Evolutionary conservation across 2,113 vertebrate genomes (phyloP), one percentile per base, ranked within the genome.

Genomic region (Rhinopithecus roxellana): DNA sequence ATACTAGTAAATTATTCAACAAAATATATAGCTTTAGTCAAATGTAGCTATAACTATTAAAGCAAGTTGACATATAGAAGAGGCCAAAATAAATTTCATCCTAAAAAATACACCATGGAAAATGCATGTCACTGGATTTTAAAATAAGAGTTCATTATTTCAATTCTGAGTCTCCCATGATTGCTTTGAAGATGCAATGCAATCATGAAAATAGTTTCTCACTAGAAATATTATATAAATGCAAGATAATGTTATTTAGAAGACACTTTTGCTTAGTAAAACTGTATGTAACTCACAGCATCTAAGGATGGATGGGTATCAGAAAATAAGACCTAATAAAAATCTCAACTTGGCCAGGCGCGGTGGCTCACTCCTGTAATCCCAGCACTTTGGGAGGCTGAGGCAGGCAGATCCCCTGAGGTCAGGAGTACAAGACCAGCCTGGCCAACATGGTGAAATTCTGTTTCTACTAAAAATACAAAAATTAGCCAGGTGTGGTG

Each of bases 191-290:
- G 59, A 84, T 30, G 1, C 45, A 61, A 43, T 17, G 18, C 89
- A 30, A 94, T 85, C 55, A 89, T 59, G 45, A 81, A 94, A 81
- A 35, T 45, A 93, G 79, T 84, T 91, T 96, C 22, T 79, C 45
- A 79, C 48, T 77, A 38, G 6, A 90, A 90, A 83, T 91, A 85
- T 48, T 90, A 74, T 7, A 57, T 23, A 72, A 84, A 83, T 20
- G 70, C 40, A 93, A 69, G 32, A 92, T 88, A 78, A 52, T 90
- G 13, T 57, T 48, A 92, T 82, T 90, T 27, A 52, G 38, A 86
- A 97, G 95, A 96, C 45, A 93, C 17, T 94, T 13, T 93, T 97
- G 38, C 43, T 93, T 20, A 92, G 67, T 72, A 94, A 75, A 92
- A 6, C 20, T 74, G 45, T 38, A 32, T 45, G 32, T 10, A 93